phyloP scores from a whole-genome alignment of 1,140 invertebrate genomes.

The Paralvinella palmiformis region DNA sequence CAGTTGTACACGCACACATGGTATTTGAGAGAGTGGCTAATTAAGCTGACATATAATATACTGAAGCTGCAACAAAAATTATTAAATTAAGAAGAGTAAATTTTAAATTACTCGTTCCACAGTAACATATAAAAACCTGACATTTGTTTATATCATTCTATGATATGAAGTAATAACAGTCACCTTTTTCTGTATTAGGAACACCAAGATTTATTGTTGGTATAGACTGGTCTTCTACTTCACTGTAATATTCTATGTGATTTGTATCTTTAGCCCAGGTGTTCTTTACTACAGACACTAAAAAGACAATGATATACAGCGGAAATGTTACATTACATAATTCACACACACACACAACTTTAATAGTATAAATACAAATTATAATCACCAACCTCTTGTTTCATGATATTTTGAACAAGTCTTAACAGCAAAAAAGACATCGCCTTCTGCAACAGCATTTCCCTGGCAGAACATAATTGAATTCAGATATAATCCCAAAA shows the following conservation, averaged over 20 bases:
- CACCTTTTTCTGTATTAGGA: slow-evolving; percentile 67
- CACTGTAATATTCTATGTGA: slow-evolving; percentile 73
- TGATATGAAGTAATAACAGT: not conserved
- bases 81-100: too few species aligned
- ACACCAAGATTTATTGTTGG: slow-evolving; percentile 65
- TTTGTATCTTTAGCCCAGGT: slow-evolving; percentile 70
- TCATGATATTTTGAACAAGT: slow-evolving; percentile 75
- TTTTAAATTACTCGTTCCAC: too few species aligned
- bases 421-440: slow-evolving; percentile 79
- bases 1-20: not conserved
- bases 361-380: not conserved
- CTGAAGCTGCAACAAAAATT: too few species aligned
- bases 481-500: too few species aligned
- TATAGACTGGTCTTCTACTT: slow-evolving; percentile 62
- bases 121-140: not conserved
- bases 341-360: not conserved
- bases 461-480: too few species aligned
- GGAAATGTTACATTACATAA: not conserved
- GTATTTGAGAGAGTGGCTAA: too few species aligned
- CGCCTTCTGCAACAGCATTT: slow-evolving; percentile 53
- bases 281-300: slow-evolving; percentile 65
- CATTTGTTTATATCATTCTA: not conserved
- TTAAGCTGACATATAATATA: too few species aligned
- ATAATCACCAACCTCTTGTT: slow-evolving; percentile 53
- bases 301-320: slow-evolving; percentile 15